Evolutionary conservation across 2,113 vertebrate genomes (phyloP).

Genomic region (Promerops cafer): DNA sequence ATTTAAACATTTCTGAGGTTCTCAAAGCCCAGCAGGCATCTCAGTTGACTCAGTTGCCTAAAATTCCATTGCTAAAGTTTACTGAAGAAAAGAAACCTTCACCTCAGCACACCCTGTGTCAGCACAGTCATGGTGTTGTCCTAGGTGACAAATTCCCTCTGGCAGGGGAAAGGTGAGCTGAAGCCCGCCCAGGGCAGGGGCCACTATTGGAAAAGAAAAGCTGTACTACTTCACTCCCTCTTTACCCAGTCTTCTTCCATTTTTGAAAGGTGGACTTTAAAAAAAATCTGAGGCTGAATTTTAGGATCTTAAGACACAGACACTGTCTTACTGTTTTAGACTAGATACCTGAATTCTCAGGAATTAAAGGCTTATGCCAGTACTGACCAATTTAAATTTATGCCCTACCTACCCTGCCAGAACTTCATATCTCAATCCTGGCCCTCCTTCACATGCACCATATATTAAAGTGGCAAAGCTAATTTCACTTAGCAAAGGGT

Average conservation of each 20-base stretch:
- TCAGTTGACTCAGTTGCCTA: background rate
- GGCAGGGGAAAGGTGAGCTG: background rate
- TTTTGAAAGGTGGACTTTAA: background rate
- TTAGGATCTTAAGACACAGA: background rate
- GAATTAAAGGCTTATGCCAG: background rate
- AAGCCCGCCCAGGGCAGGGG: background rate
- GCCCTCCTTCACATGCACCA: background rate
- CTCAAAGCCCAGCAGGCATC: background rate
- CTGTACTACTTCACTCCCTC: background rate
- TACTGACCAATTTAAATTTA: background rate
- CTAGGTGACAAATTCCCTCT: background rate
- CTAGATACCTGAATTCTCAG: background rate
- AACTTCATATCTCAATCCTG: background rate
- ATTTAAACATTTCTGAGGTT: background rate
- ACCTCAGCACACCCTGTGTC: background rate
- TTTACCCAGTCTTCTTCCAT: background rate
- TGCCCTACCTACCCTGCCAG: background rate
- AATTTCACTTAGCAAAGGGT: background rate
- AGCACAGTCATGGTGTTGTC: background rate
- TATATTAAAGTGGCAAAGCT: background rate
- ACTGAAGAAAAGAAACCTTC: background rate
- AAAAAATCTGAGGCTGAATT: background rate
- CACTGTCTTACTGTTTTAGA: background rate
- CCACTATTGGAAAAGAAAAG: background rate
- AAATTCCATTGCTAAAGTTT: background rate